Percentiles rank a stretch among this genome's conserved stretches.
Evolutionary conservation across 2,888 invertebrate genomes (phyloP).

Genomic region (Dicyrtoma fusca): DNA sequence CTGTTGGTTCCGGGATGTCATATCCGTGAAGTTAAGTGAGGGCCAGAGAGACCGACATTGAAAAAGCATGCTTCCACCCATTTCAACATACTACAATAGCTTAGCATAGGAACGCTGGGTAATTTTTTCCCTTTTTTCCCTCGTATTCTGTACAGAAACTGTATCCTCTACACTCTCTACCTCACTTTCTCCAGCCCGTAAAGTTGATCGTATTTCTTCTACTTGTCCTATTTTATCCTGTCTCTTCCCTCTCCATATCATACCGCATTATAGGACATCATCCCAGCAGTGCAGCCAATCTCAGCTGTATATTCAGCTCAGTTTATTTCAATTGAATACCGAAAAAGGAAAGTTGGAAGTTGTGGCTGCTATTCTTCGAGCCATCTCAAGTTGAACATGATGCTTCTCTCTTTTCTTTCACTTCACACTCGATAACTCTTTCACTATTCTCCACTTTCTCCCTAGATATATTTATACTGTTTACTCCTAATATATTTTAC

Average conservation of each 20-base stretch:
- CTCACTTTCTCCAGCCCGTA: slow-evolving; percentile 21
- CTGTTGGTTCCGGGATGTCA: slow-evolving; percentile 8
- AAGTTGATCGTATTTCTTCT: slow-evolving; percentile 23
- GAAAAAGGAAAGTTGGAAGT: no score
- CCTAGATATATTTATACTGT: no score
- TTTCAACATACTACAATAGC: slow-evolving; percentile 8
- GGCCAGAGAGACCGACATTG: slow-evolving; percentile 23
- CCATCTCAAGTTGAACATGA: slow-evolving; percentile 27
- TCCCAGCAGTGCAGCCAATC: no score
- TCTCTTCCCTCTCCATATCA: not conserved
- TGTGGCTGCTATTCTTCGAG: not conserved
- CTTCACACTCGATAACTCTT: slow-evolving; percentile 27
- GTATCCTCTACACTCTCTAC: no score
- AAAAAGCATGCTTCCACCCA: slow-evolving; percentile 30
- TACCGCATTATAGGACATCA: no score
- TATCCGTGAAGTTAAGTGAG: slow-evolving; percentile 26
- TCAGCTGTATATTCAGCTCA: no score
- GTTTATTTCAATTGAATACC: not conserved
- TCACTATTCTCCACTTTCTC: not conserved
- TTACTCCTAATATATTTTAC: not conserved
- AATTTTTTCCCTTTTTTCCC: no score
- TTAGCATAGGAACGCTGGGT: no score
- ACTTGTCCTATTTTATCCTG: not conserved
- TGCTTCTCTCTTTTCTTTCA: slow-evolving; percentile 11
- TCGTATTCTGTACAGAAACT: no score